Evolutionary conservation across 2,797 vertebrate genomes (phyloP).

Genomic region (Anguilla anguilla): DNA sequence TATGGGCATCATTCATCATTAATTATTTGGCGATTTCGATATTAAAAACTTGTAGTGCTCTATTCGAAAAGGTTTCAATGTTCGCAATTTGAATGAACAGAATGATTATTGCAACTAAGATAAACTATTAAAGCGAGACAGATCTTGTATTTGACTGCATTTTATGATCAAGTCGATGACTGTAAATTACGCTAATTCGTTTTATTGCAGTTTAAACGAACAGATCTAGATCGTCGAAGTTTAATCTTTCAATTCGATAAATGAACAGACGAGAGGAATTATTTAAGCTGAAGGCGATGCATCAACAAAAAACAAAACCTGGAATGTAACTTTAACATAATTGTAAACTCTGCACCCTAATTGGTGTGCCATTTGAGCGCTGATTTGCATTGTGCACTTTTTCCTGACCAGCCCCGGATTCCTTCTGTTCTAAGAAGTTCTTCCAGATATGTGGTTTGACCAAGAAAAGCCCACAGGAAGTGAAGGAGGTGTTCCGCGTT

Average conservation of each 20-base stretch:
- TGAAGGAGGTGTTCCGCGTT: constrained; percentile 87
- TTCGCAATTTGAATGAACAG: neutral
- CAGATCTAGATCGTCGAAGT: neutral
- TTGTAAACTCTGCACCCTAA: neutral
- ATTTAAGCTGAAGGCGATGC: neutral
- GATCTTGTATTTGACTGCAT: neutral
- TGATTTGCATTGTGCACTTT: neutral
- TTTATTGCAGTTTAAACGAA: neutral
- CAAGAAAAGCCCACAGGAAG: constrained; percentile 85
- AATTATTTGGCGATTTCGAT: constrained; percentile 31
- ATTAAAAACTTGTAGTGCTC: too few relatives aligned
- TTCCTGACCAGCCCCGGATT: constrained; percentile 82
- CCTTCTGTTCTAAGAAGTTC: constrained; percentile 93
- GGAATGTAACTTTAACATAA: neutral
- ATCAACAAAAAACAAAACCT: neutral
- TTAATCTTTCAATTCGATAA: neutral
- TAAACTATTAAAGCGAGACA: neutral
- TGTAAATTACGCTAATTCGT: neutral
- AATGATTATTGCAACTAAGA: neutral
- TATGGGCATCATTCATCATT: constrained; percentile 70
- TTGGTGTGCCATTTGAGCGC: neutral
- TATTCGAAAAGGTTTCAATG: too few relatives aligned
- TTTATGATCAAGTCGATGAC: neutral
- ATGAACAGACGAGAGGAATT: neutral
- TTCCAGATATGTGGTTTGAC: constrained; percentile 89